Base-by-base conservation (phyloP, 2,797 vertebrate genomes). In the Melanotaenia parkinsoni region DNA sequence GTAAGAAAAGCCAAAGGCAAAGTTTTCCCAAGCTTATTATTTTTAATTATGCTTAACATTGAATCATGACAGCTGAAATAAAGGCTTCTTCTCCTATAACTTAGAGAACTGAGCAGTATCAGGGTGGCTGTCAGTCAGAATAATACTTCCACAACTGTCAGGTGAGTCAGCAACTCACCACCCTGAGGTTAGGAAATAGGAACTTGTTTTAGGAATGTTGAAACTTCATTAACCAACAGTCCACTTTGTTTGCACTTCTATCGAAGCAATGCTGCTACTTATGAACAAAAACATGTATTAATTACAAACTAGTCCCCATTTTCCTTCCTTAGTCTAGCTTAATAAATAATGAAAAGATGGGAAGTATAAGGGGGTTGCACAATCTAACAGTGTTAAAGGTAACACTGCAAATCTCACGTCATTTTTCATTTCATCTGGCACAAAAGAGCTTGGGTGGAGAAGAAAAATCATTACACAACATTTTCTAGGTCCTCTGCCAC, bases 161-260 rank as follows among this genome's bases (percentile, higher is more conserved):
- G 83, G 79, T 85, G 82, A 81, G 70, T 83, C 83, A 16, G 75
- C 76, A 85, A 53, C 72, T 64, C 73, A 0, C 56, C 70, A 51
- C 75, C 73, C 83, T 58, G 50, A 54, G 43, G 38, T 91, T 87
- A 74, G 68, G 84, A 89, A 92, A 91, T 65, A 89, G 86, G 83
- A 91, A 91, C 50, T 76, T 47, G 73, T 81, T 74, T 62, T 14
- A n/a, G 80, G 79, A 82, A 86, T 86, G 84, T 83, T 67, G 81
- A 81, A 85, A 84, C 3, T 35, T 71, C 51, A 60, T 82, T 70
- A 67, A 84, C 86, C 66, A 73, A 87, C 68, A 56, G 7, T 33
- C 38, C 45, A 28, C 28, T 60, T 53, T 80, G 74, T 79, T 79
- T 58, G 64, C 65, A 81, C 67, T 56, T 14, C 26, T 8, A 30